Conservation (phyloP, 2,797 vertebrate species). For the Eospalax fontanierii region DNA sequence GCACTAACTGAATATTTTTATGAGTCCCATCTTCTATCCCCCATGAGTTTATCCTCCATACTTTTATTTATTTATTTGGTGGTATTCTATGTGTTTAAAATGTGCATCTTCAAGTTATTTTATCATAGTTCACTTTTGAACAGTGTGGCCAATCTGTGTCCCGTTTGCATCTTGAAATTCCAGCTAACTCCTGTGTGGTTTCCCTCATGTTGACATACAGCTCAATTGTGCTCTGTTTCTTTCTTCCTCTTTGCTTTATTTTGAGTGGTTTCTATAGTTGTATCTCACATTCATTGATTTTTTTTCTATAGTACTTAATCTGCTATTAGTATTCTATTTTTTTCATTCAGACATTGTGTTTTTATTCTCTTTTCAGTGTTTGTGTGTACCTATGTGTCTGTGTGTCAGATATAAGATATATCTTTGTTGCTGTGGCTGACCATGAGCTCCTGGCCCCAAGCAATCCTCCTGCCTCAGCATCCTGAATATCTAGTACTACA, state of each 20-base stretch:
- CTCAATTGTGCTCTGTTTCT: not conserved
- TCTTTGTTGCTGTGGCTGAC: not conserved
- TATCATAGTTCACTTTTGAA: not conserved
- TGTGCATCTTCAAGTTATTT: slow-evolving; percentile 1
- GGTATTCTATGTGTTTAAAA: not conserved
- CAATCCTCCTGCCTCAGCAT: not conserved
- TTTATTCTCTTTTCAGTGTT: not conserved
- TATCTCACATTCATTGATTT: not conserved
- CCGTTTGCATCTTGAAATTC: not conserved
- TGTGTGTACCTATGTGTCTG: no score
- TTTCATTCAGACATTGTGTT: slow-evolving; percentile 8
- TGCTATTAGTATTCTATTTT: not conserved
- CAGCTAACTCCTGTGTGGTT: accelerated
- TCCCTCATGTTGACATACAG: not conserved
- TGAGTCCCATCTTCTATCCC: not conserved
- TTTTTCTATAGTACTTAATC: not conserved
- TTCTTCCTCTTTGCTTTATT: not conserved
- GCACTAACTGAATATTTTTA: not conserved
- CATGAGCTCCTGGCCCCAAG: not conserved
- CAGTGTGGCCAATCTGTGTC: not conserved
- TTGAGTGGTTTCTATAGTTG: not conserved
- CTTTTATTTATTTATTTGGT: slow-evolving; percentile 15
- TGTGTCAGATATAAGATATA: not conserved
- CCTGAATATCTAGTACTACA: no score
- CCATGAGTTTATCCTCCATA: not conserved